Percentiles rank a stretch among this genome's conserved stretches.
Conservation (phyloP, 2,113 vertebrate genomes). For the Sterna hirundo region DNA sequence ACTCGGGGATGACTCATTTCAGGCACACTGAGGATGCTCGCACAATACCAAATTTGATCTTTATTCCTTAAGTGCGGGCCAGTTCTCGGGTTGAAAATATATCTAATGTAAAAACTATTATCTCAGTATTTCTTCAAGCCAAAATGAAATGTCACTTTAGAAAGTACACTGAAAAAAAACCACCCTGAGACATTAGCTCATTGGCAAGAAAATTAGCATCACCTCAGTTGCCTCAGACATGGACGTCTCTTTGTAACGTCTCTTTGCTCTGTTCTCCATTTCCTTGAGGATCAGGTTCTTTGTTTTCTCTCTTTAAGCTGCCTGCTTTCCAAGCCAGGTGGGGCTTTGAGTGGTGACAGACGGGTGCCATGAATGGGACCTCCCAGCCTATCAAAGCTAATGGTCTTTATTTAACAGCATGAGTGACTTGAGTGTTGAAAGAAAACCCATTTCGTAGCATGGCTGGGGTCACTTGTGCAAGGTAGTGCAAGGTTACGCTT, state of each 20-base stretch:
- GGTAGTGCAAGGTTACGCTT: neutral
- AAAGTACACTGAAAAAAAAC: neutral
- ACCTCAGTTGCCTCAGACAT: neutral
- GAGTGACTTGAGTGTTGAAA: neutral
- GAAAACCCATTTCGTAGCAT: neutral
- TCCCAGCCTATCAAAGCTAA: neutral
- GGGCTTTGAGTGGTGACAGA: neutral
- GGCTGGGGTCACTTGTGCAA: neutral
- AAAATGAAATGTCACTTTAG: constrained; percentile 7
- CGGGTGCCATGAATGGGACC: neutral
- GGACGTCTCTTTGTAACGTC: accelerated
- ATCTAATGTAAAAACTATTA: neutral
- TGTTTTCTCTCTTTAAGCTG: neutral
- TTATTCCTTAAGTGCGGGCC: neutral
- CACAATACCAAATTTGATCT: neutral
- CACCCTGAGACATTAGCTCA: constrained; percentile 12
- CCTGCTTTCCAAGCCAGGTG: neutral
- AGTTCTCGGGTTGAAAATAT: neutral
- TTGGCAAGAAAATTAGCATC: constrained; percentile 12
- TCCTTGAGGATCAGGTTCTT: neutral
- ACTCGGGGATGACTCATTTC: neutral
- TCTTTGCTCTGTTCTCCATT: neutral
- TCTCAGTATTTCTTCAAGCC: constrained; percentile 24
- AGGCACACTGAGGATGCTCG: neutral
- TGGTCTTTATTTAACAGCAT: neutral